These are phyloP conservation scores for Aphaenogaster ashmeadi DNA, from an alignment of 1,140 invertebrate genomes.

Conservation along the genomic window DNA sequence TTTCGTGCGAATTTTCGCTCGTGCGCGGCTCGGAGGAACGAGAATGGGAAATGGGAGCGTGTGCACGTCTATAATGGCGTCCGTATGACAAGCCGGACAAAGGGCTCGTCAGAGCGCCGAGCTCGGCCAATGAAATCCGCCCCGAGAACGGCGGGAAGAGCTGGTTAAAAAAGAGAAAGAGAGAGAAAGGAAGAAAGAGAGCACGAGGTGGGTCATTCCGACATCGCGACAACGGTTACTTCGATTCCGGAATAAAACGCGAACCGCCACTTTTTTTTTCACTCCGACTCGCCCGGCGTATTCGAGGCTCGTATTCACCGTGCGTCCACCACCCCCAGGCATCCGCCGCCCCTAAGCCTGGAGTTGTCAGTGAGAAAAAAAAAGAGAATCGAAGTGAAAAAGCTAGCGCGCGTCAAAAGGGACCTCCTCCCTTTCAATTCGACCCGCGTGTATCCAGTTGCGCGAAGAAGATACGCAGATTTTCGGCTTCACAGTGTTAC, in stretches of 20 bases:
- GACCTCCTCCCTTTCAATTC: slow-evolving; percentile 68
- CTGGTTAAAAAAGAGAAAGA: slow-evolving; percentile 31
- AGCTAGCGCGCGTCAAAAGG: slow-evolving; percentile 59
- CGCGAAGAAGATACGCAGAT: slow-evolving; percentile 32
- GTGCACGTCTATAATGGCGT: slow-evolving; percentile 57
- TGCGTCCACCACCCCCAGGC: slow-evolving; percentile 26
- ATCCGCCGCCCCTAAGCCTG: background rate
- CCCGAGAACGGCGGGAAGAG: slow-evolving; percentile 10
- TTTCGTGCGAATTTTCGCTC: slow-evolving; percentile 54
- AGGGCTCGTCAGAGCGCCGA: slow-evolving; percentile 60
- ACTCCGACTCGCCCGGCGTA: background rate
- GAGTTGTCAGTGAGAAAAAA: slow-evolving; percentile 5
- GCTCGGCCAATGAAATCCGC: slow-evolving; percentile 49
- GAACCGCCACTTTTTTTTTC: slow-evolving; percentile 22
- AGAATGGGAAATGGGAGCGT: slow-evolving; percentile 59
- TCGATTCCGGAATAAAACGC: slow-evolving; percentile 72
- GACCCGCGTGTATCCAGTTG: slow-evolving; percentile 52
- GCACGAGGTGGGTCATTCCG: slow-evolving; percentile 52
- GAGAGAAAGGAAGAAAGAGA: background rate
- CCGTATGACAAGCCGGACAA: slow-evolving; percentile 57
- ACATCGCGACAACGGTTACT: slow-evolving; percentile 69
- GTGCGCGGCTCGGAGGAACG: slow-evolving; percentile 24
- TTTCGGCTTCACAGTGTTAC: slow-evolving; percentile 4
- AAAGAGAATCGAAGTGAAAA: slow-evolving; percentile 68
- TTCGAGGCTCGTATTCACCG: slow-evolving; percentile 67